Base-by-base conservation (phyloP, 2,888 invertebrate species). In the Mesorhabditis spiculigera region DNA sequence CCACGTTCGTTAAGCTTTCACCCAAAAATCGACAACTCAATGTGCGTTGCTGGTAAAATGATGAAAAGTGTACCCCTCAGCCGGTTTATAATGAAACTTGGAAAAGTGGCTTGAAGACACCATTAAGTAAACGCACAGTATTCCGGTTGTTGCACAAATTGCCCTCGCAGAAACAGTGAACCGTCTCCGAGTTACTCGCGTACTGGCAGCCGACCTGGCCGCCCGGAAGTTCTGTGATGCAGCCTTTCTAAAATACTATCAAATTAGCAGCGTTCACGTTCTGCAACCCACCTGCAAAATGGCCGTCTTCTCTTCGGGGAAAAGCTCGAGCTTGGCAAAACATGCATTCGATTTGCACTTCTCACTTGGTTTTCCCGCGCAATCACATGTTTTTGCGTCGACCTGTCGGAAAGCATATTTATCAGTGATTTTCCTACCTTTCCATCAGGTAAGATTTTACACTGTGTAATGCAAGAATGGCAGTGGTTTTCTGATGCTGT, bases 151-250 rank as follows among this genome's bases (percentile, higher is more conserved):
- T 84, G 75, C 84, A 84, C 63, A 78, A 68, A 10, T 83, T 78
- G 10, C 80, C 80, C 43, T 73, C 73, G 65, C 85, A 85, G 68
- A 80, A 85, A 70, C 85, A 85, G 69, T 85, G 82, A 41, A 83
- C 75, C 41, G 83, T 81, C 62, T 85, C 84, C 41, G 78, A 73
- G 63, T 82, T 81, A 72, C 82, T 82, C 43, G 84, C 82, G 71
- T 83, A 82, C 67, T 83, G 82, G 75, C 85, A 85, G 5, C 85
- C 85, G 45, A 69, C 69, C 63, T 76, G 70, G 42, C 83, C 83
- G 41, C 77, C 75, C 4, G 82, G 82, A 64, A 82, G 71, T 66
- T 82, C 79, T 45, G 79, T 73, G 65, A 80, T 78, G 73, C 85
- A 85, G 67, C 85, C 85, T 76, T 85, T 85, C 83, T 85, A 71